Evolutionary conservation across 1,140 invertebrate genomes (phyloP).

Genomic region (Pseudomyrmex concolor): DNA sequence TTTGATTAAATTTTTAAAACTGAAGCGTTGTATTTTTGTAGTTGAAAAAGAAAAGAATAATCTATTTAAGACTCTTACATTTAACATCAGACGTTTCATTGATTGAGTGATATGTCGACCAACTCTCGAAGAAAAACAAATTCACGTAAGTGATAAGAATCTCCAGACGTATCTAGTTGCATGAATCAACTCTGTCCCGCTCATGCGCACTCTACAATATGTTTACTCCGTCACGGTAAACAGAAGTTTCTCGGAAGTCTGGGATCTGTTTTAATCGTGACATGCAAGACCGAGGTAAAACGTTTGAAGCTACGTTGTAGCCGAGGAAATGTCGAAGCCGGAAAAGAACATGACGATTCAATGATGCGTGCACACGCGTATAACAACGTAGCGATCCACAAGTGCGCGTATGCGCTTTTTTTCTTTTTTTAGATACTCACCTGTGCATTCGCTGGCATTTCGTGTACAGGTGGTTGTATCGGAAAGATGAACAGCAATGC

Average conservation of each 20-base stretch:
- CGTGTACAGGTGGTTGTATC: conserved; percentile 60
- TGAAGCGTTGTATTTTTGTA: neutral
- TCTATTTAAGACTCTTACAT: too few relatives aligned
- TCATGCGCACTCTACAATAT: conserved; percentile 12
- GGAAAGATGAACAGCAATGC: conserved; percentile 29
- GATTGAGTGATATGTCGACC: neutral
- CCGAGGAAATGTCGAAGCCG: conserved; percentile 12
- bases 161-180: neutral
- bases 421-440: conserved; percentile 34
- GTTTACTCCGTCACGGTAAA: conserved; percentile 9
- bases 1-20: neutral
- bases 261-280: conserved; percentile 13
- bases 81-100: neutral
- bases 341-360: conserved; percentile 37
- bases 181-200: neutral
- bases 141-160: conserved; percentile 21
- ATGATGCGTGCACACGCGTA: conserved; percentile 10
- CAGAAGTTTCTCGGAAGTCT: conserved; percentile 55
- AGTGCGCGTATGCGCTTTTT: neutral
- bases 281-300: conserved; percentile 56
- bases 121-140: neutral
- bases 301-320: conserved; percentile 15
- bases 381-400: neutral
- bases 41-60: neutral
- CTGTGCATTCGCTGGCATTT: conserved; percentile 67